Evolutionary conservation across 2,888 invertebrate genomes (phyloP).

Genomic region (Gymnocheta viridis): DNA sequence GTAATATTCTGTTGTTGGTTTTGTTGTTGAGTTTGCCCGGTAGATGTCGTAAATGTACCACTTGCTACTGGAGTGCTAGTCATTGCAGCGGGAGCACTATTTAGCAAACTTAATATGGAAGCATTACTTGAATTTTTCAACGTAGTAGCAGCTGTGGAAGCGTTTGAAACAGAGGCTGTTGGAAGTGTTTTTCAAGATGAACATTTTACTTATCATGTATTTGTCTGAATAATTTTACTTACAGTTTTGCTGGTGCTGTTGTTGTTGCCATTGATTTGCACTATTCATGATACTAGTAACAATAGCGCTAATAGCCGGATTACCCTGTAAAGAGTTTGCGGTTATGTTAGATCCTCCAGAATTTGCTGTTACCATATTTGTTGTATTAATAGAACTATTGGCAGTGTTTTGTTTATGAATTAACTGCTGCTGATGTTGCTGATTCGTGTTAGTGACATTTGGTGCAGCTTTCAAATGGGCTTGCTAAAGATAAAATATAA

Average conservation of each 20-base stretch:
- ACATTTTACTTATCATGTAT: not conserved
- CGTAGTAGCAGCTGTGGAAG: conserved; percentile 56
- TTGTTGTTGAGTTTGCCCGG: conserved; percentile 73
- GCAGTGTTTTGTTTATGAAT: conserved; percentile 71
- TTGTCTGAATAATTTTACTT: conserved; percentile 21
- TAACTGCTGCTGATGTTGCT: conserved; percentile 74
- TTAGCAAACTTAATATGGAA: conserved; percentile 89
- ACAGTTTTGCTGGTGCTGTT: conserved; percentile 76
- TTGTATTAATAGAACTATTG: conserved; percentile 72
- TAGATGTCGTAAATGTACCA: conserved; percentile 80
- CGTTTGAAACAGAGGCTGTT: conserved; percentile 57
- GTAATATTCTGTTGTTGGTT: conserved; percentile 74
- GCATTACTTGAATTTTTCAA: conserved; percentile 83
- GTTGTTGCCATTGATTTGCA: conserved; percentile 90
- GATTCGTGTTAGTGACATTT: conserved; percentile 76
- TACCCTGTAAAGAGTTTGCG: conserved; percentile 79
- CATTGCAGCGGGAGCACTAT: conserved; percentile 90
- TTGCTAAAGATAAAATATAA: conserved; percentile 82
- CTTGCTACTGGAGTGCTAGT: conserved; percentile 84
- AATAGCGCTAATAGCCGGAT: conserved; percentile 88
- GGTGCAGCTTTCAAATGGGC: conserved; percentile 85
- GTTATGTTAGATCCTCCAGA: conserved; percentile 64
- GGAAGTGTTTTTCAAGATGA: conserved; percentile 12
- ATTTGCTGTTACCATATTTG: conserved; percentile 65
- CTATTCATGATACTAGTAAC: conserved; percentile 92